Evolutionary conservation across 2,797 vertebrate genomes (phyloP).

Genomic region (Crypturellus tataupa): DNA sequence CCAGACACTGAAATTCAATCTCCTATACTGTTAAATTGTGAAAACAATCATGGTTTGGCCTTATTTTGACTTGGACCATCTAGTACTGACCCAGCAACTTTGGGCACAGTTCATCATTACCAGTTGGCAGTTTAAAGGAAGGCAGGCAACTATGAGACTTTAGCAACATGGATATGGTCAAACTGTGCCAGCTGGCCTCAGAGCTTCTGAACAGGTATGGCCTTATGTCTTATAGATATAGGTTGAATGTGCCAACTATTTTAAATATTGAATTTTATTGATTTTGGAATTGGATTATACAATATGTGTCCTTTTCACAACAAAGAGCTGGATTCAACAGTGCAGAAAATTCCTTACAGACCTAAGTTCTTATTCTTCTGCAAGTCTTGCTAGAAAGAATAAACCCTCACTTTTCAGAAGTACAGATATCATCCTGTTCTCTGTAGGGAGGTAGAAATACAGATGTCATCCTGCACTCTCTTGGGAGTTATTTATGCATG

Average conservation of each 20-base stretch:
- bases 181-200: not conserved
- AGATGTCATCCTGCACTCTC: not conserved
- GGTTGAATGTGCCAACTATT: not conserved
- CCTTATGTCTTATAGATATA: not conserved
- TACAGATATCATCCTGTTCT: not conserved
- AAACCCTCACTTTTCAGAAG: not conserved
- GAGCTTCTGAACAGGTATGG: accelerated
- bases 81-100: not conserved
- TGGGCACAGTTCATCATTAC: not conserved
- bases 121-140: not conserved
- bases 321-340: not conserved
- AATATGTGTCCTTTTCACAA: not conserved
- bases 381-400: not conserved
- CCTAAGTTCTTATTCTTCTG: not conserved
- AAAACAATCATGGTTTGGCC: not conserved
- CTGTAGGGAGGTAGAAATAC: not conserved
- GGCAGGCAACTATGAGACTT: not conserved
- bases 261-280: not conserved
- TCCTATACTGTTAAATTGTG: not conserved
- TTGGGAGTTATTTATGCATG: not conserved
- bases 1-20: not conserved
- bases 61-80: not conserved
- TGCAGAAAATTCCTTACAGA: not conserved
- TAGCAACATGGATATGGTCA: accelerated
- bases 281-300: not conserved